Conservation (phyloP, 2,888 invertebrate species). For the Athalia rosae region DNA sequence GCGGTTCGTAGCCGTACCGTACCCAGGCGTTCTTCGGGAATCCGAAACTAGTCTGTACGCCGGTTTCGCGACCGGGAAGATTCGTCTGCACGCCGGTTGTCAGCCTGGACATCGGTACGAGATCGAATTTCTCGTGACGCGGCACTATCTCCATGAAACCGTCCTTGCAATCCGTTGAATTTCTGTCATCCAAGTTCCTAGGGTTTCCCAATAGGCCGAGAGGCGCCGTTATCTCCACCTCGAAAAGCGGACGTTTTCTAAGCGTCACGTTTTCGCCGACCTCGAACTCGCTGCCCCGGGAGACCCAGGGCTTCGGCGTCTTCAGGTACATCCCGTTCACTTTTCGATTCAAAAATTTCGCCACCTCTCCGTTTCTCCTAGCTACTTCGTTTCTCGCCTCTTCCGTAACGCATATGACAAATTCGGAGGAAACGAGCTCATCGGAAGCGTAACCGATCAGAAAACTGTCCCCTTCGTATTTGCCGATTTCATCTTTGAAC, state of each 20-base stretch:
- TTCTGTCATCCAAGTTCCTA: conserved; percentile 75
- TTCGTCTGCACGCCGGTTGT: conserved; percentile 77
- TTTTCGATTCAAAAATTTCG: conserved; percentile 51
- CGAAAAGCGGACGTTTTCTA: conserved; percentile 77
- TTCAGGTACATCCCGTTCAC: conserved; percentile 45
- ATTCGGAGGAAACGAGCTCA: conserved; percentile 79
- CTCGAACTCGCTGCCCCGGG: conserved; percentile 80
- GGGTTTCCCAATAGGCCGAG: conserved; percentile 46
- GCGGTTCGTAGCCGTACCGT: conserved; percentile 62
- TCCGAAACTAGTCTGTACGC: conserved; percentile 67
- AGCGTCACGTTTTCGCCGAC: conserved; percentile 75
- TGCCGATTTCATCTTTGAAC: conserved; percentile 54
- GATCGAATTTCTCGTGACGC: conserved; percentile 76
- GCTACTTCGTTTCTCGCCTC: conserved; percentile 74
- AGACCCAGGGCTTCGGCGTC: conserved; percentile 77
- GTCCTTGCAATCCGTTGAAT: conserved; percentile 77
- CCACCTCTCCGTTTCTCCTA: conserved; percentile 58
- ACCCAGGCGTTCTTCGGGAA: conserved; percentile 69
- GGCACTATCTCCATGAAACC: conserved; percentile 81
- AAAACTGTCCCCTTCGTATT: conserved; percentile 60
- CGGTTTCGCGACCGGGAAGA: conserved; percentile 70
- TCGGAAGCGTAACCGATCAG: conserved; percentile 81
- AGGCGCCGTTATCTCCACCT: conserved; percentile 75
- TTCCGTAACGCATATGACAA: conserved; percentile 80
- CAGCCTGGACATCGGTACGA: conserved; percentile 77